Evolutionary conservation across 1,140 invertebrate genomes (phyloP).

Genomic region (Hetaerina americana): DNA sequence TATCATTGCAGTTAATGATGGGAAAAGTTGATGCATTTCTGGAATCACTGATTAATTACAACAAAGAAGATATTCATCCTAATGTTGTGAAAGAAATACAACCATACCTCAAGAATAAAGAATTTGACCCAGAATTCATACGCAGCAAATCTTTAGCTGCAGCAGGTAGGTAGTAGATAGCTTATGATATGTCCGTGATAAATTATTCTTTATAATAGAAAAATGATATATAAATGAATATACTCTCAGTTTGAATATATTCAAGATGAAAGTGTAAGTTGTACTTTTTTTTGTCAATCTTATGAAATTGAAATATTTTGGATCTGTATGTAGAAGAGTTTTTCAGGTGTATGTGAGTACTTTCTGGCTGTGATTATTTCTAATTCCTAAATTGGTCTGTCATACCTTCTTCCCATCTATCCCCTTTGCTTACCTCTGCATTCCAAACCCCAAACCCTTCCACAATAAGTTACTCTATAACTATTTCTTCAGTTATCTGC

Average conservation of each 20-base stretch:
- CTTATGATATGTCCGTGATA: no score
- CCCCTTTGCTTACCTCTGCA: no score
- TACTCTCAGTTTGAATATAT: neutral
- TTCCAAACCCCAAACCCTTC: no score
- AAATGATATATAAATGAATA: neutral
- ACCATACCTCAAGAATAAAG: conserved; percentile 39
- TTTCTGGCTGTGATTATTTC: no score
- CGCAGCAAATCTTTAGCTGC: conserved; percentile 77
- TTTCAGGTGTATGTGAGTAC: no score
- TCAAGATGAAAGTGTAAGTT: neutral
- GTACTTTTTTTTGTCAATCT: no score
- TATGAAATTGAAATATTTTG: no score
- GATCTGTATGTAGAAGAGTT: no score
- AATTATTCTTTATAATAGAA: neutral
- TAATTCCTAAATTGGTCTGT: no score
- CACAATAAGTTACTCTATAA: no score
- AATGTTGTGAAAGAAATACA: conserved; percentile 66
- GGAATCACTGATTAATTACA: conserved; percentile 70
- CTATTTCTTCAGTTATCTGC: no score
- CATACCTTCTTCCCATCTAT: no score
- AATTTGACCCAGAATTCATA: conserved; percentile 79
- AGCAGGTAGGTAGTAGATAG: conserved; percentile 47
- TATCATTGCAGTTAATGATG: conserved; percentile 46
- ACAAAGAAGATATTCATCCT: conserved; percentile 88
- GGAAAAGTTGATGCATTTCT: conserved; percentile 75